Percentiles rank a stretch among this genome's conserved stretches.
These are phyloP conservation scores for Tragelaphus scriptus DNA, from an alignment of 2,113 vertebrate species.

Conservation along the genomic window DNA sequence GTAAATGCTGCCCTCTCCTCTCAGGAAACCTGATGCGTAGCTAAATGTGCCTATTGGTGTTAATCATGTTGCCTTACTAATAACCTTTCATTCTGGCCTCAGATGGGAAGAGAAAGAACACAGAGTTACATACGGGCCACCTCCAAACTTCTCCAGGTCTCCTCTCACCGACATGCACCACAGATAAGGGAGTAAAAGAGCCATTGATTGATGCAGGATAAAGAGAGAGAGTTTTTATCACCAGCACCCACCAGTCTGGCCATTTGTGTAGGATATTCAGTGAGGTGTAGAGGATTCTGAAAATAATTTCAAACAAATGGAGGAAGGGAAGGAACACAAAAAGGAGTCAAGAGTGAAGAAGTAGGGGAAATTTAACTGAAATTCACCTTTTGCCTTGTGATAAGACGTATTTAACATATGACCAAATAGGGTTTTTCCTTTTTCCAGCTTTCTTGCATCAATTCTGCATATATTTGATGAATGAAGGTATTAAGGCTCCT, in stretches of 20 bases:
- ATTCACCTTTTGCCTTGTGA: slow-evolving; percentile 10
- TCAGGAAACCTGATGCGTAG: neutral
- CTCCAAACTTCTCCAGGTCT: neutral
- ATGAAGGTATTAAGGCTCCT: neutral
- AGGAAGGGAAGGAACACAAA: neutral
- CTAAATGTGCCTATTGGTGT: neutral
- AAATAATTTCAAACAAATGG: neutral
- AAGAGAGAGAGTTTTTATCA: neutral
- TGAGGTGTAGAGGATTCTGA: neutral
- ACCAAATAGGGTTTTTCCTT: neutral
- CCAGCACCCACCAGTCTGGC: neutral
- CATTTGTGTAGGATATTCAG: neutral
- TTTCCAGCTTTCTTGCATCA: neutral
- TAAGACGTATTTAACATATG: neutral
- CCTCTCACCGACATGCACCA: neutral
- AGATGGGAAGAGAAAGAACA: neutral
- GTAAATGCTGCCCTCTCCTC: neutral
- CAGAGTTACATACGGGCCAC: neutral
- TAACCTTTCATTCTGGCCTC: neutral
- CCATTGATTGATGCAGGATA: neutral
- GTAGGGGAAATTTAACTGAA: neutral
- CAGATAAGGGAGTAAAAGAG: neutral
- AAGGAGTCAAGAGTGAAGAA: neutral
- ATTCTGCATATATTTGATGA: neutral
- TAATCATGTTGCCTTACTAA: neutral